Conservation (phyloP, 1,140 invertebrate genomes). For the Oncopodura yosiiana region DNA sequence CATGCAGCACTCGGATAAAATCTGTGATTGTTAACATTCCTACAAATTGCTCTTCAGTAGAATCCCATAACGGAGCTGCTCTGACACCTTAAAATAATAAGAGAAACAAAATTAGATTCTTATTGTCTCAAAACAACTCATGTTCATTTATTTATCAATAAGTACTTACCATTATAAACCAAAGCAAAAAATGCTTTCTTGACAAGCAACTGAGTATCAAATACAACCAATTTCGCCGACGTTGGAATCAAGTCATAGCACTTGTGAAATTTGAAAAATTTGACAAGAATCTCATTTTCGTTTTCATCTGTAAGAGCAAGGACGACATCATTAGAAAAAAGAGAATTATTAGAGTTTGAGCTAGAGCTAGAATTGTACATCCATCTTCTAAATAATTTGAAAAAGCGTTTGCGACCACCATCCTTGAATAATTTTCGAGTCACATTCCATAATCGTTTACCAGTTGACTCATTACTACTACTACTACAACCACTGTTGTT, state of each 20-base stretch:
- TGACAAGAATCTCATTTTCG: slow-evolving; percentile 91
- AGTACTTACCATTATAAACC: slow-evolving; percentile 83
- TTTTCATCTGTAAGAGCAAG: slow-evolving; percentile 75
- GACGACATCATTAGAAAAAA: too few species aligned
- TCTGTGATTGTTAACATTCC: slow-evolving; percentile 99
- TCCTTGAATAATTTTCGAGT: too few species aligned
- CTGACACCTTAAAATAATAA: slow-evolving; percentile 59
- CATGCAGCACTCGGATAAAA: slow-evolving; percentile 95
- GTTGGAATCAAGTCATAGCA: slow-evolving; percentile 99
- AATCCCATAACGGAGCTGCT: slow-evolving; percentile 96
- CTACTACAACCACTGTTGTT: too few species aligned
- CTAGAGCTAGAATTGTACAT: too few species aligned
- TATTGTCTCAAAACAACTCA: too few species aligned
- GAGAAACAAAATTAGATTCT: neutral
- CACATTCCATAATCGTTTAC: too few species aligned
- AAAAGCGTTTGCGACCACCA: too few species aligned
- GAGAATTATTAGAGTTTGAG: too few species aligned
- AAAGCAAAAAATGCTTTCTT: slow-evolving; percentile 99
- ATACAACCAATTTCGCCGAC: slow-evolving; percentile 96
- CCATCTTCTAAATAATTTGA: too few species aligned
- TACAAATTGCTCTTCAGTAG: slow-evolving; percentile 74
- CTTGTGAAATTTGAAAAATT: slow-evolving; percentile 98
- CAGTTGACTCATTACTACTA: too few species aligned
- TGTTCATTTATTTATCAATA: neutral
- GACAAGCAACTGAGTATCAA: slow-evolving; percentile 96